Conservation (phyloP, 1,140 invertebrate genomes). For the Dendroctonus valens region DNA sequence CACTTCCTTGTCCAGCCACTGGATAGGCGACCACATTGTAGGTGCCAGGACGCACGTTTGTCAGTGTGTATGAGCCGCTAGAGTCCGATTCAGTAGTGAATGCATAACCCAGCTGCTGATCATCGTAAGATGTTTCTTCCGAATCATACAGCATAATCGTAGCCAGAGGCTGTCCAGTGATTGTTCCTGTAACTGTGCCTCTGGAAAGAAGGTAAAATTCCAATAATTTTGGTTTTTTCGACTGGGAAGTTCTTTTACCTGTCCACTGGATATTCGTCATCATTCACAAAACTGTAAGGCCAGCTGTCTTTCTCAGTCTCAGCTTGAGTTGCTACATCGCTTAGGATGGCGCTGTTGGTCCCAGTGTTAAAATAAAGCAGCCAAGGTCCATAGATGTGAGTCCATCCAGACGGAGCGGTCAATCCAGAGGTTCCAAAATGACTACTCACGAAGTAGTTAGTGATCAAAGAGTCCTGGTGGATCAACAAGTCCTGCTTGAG, state of each 20-base stretch:
- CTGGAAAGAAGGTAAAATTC: not conserved
- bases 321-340: not conserved
- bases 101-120: conserved; percentile 7
- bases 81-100: conserved; percentile 7
- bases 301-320: not conserved
- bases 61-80: conserved; percentile 1
- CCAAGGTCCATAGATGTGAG: conserved; percentile 10
- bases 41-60: conserved; percentile 8
- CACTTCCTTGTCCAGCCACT: conserved; percentile 15
- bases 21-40: conserved; percentile 15
- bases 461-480: conserved; percentile 13
- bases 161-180: conserved; percentile 5
- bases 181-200: conserved; percentile 12
- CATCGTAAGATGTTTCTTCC: conserved; percentile 1
- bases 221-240: not conserved
- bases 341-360: not conserved
- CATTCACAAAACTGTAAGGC: conserved; percentile 11
- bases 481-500: conserved; percentile 16
- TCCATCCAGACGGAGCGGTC: conserved; percentile 3
- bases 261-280: not conserved
- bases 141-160: conserved; percentile 7
- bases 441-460: conserved; percentile 20
- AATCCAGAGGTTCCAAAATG: conserved; percentile 19
- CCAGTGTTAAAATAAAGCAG: conserved; percentile 10
- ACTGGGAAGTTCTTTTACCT: not conserved